These are phyloP conservation scores for Lamellibrachia satsuma DNA, from an alignment of 2,888 invertebrate genomes.

Conservation along the genomic window DNA sequence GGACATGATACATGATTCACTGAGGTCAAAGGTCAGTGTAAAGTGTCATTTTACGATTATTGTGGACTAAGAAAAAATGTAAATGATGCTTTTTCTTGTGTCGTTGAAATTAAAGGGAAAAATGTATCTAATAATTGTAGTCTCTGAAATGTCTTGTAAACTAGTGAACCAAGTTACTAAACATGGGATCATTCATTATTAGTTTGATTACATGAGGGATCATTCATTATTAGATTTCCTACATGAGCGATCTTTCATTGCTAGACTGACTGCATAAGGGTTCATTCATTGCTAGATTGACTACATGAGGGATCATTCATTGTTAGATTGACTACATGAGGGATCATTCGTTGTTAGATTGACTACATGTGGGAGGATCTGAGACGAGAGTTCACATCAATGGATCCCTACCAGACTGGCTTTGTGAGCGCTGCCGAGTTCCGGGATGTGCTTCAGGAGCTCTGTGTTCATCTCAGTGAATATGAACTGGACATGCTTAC, in stretches of 20 bases:
- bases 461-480: slow-evolving; percentile 61
- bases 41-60: not conserved
- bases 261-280: slow-evolving; percentile 65
- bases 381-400: slow-evolving; percentile 58
- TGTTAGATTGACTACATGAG: slow-evolving; percentile 63
- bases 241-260: slow-evolving; percentile 18
- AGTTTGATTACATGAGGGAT: slow-evolving; percentile 19
- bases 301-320: slow-evolving; percentile 59
- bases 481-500: slow-evolving; percentile 57
- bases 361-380: slow-evolving; percentile 65
- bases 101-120: not conserved
- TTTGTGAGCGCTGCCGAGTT: slow-evolving; percentile 61
- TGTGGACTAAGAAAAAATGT: not conserved
- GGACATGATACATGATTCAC: slow-evolving; percentile 62
- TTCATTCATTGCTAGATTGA: slow-evolving; percentile 55
- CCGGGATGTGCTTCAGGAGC: slow-evolving; percentile 59
- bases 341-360: slow-evolving; percentile 56
- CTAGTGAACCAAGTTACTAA: too few relatives aligned
- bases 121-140: too few relatives aligned
- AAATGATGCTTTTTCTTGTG: too few relatives aligned
- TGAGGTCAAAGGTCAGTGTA: slow-evolving; percentile 59
- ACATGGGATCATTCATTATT: not conserved
- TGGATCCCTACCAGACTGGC: slow-evolving; percentile 64
- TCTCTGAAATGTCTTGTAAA: too few relatives aligned
- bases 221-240: not conserved